Evolutionary conservation across 2,113 vertebrate species (phyloP).

Genomic region (Speoplatyrhinus poulsoni): DNA sequence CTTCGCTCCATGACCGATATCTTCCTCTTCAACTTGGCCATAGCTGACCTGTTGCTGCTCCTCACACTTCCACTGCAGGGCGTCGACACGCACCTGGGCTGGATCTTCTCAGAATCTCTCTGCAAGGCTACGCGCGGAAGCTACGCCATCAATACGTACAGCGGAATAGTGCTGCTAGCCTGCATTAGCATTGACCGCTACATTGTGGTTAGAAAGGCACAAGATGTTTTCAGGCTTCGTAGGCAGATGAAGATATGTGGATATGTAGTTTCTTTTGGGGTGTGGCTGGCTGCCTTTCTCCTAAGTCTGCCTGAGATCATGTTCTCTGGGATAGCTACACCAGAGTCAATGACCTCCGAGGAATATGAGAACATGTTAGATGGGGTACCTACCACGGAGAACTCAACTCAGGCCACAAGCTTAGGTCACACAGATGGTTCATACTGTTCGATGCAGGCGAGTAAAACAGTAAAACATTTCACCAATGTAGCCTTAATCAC

Average conservation of each 20-base stretch:
- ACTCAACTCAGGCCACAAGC: too few relatives aligned
- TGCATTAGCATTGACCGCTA: slow-evolving; percentile 92
- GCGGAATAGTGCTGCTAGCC: slow-evolving; percentile 87
- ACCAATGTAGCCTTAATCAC: slow-evolving; percentile 75
- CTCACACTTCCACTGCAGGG: slow-evolving; percentile 81
- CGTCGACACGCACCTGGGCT: slow-evolving; percentile 59
- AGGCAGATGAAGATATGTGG: slow-evolving; percentile 48
- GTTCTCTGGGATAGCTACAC: slow-evolving; percentile 62
- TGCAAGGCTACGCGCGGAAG: slow-evolving; percentile 79
- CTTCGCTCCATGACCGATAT: slow-evolving; percentile 81
- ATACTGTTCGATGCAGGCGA: slow-evolving; percentile 72
- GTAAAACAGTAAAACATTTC: slow-evolving; percentile 64
- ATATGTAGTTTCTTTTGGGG: slow-evolving; percentile 50
- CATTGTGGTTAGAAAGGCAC: slow-evolving; percentile 79
- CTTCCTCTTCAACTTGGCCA: slow-evolving; percentile 87
- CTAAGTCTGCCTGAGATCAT: slow-evolving; percentile 85
- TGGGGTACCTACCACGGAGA: too few relatives aligned
- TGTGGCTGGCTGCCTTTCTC: slow-evolving; percentile 78
- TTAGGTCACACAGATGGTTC: background rate
- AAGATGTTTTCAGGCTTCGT: slow-evolving; percentile 60
- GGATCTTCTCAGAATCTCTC: slow-evolving; percentile 65
- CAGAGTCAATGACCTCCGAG: too few relatives aligned
- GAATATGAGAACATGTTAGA: too few relatives aligned
- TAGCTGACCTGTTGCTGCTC: slow-evolving; percentile 88
- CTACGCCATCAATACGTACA: slow-evolving; percentile 87